Conservation (phyloP, 2,797 vertebrate species). For the Arnoldichthys spilopterus region DNA sequence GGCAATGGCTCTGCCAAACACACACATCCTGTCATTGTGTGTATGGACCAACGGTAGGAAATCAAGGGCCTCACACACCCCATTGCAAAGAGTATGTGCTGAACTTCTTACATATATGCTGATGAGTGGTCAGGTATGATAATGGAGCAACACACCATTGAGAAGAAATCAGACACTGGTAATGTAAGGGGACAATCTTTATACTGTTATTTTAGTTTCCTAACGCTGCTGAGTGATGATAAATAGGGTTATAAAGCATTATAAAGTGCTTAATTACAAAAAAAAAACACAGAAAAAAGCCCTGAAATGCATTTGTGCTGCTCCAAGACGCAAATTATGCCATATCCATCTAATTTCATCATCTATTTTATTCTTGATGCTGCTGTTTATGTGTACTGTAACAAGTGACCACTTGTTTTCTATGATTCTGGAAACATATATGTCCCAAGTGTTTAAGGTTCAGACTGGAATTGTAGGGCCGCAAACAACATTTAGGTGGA, state of each 20-base stretch:
- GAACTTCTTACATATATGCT: constrained; percentile 9
- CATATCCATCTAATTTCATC: too few species aligned
- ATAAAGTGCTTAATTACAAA: too few species aligned
- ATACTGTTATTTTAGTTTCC: not conserved
- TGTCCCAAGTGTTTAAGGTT: not conserved
- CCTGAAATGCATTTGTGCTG: too few species aligned
- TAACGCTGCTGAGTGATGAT: not conserved
- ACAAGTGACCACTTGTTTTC: not conserved
- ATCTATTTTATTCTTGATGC: too few species aligned
- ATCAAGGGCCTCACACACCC: constrained; percentile 27
- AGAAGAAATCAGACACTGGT: not conserved
- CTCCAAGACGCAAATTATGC: too few species aligned
- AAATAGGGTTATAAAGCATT: too few species aligned
- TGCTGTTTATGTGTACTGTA: not conserved
- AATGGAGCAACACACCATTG: not conserved
- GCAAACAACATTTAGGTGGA: not conserved
- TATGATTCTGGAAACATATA: not conserved
- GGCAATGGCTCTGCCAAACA: constrained; percentile 43
- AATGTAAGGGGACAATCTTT: not conserved
- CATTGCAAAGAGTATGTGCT: not conserved
- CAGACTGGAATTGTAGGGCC: not conserved
- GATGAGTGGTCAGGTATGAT: constrained; percentile 2
- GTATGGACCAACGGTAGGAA: constrained; percentile 32
- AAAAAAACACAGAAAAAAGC: too few species aligned
- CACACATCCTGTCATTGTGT: constrained; percentile 60